Evolutionary conservation across 2,113 vertebrate species (phyloP).

Genomic region (Parotia lawesii): DNA sequence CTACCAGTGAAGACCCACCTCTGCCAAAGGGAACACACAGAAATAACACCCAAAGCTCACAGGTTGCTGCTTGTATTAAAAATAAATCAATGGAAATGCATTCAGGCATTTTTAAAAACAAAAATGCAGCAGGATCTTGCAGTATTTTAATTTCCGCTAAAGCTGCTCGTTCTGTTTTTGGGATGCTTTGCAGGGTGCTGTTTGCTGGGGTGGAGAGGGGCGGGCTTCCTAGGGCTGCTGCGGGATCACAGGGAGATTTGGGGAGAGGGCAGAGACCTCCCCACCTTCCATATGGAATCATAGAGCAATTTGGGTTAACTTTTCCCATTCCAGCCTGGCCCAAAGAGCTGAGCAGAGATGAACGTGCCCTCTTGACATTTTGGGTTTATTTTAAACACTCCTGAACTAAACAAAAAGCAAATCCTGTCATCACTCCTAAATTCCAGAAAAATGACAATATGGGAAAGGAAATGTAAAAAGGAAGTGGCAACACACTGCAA

Average conservation of each 20-base stretch:
- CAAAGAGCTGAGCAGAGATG: fast-evolving
- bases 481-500: fast-evolving
- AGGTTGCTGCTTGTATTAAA: background rate
- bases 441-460: background rate
- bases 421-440: background rate
- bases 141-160: background rate
- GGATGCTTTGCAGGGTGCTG: background rate
- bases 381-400: background rate
- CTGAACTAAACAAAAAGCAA: background rate
- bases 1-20: background rate
- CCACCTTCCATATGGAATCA: background rate
- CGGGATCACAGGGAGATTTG: background rate
- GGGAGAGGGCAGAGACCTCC: background rate
- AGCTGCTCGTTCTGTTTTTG: background rate
- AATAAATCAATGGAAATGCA: conserved; percentile 26
- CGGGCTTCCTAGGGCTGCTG: background rate
- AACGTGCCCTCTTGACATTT: fast-evolving
- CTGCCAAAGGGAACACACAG: background rate
- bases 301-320: background rate
- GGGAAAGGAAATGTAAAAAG: background rate
- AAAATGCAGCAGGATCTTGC: fast-evolving
- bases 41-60: background rate
- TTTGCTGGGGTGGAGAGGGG: background rate
- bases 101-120: background rate
- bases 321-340: background rate